These are phyloP conservation scores for Apis laboriosa DNA, from an alignment of 1,140 invertebrate species.

Conservation along the genomic window DNA sequence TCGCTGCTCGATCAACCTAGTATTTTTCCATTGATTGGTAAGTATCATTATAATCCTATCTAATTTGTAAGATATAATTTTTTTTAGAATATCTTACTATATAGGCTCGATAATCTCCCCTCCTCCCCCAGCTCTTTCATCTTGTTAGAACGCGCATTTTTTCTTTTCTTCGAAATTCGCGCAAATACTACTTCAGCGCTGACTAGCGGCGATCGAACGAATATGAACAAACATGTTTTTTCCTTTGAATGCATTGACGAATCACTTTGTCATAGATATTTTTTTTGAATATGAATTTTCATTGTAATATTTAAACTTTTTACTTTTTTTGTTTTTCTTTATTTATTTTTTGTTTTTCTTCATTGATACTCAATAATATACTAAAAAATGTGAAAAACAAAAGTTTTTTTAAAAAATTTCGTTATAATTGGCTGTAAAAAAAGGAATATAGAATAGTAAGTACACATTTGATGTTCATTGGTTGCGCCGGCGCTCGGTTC, in stretches of 20 bases:
- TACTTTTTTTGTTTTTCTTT: too few relatives aligned
- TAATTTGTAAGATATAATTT: neutral
- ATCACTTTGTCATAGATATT: conserved; percentile 7
- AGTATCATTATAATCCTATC: conserved; percentile 75
- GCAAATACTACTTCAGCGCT: conserved; percentile 59
- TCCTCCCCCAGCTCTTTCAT: neutral
- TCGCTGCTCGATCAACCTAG: conserved; percentile 88
- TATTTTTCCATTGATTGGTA: conserved; percentile 89
- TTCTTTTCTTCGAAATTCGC: conserved; percentile 59
- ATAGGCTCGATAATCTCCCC: conserved; percentile 17
- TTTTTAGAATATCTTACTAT: neutral
- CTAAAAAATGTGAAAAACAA: neutral
- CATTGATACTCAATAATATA: too few relatives aligned
- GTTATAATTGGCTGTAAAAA: neutral
- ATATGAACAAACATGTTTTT: conserved; percentile 2
- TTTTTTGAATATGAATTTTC: neutral
- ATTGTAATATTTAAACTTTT: conserved; percentile 19
- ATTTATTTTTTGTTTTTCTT: neutral
- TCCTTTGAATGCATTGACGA: conserved; percentile 3
- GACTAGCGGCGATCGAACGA: conserved; percentile 56
- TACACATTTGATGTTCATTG: conserved; percentile 59
- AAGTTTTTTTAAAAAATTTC: neutral
- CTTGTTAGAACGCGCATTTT: conserved; percentile 16
- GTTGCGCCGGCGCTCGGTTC: conserved; percentile 73
- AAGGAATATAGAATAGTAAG: conserved; percentile 24